A percentile compares a stretch with the other conserved stretches of the same genome.
Evolutionary conservation across 2,888 invertebrate species (phyloP).

Genomic region (Hypomecis atomaria): DNA sequence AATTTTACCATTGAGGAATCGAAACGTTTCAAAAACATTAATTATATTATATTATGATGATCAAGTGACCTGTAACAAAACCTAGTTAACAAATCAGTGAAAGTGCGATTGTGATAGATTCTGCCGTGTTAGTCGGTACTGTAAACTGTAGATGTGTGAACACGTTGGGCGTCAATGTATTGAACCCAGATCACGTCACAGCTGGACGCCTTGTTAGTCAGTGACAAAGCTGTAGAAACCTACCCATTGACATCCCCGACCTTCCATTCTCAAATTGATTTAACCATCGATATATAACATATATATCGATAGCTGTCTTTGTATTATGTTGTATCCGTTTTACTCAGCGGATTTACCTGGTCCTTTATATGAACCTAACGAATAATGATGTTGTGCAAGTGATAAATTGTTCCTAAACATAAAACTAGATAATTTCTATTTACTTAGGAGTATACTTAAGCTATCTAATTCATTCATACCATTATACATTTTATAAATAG

Average conservation of each 20-base stretch:
- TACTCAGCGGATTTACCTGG: neutral
- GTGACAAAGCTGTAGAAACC: conserved; percentile 45
- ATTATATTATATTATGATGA: neutral
- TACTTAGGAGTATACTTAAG: no score
- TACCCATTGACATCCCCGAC: conserved; percentile 39
- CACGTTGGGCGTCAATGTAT: conserved; percentile 38
- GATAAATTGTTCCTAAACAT: no score
- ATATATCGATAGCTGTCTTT: no score
- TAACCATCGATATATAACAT: no score
- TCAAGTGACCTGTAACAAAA: conserved; percentile 13
- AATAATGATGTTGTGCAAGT: no score
- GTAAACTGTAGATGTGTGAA: conserved; percentile 16
- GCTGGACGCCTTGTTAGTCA: conserved; percentile 48
- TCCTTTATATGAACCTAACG: no score
- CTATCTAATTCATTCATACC: conserved; percentile 1
- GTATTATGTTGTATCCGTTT: neutral
- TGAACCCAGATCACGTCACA: conserved; percentile 53
- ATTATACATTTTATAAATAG: conserved; percentile 4
- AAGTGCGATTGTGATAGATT: conserved; percentile 35
- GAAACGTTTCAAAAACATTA: neutral
- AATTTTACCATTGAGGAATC: neutral
- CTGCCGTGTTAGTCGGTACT: conserved; percentile 15
- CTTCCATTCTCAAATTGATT: conserved; percentile 53
- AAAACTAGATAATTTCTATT: conserved; percentile 5
- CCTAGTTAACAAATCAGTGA: conserved; percentile 39